phyloP scores from a whole-genome alignment of 2,888 invertebrate species.

The Caenorhabditis sp. region DNA sequence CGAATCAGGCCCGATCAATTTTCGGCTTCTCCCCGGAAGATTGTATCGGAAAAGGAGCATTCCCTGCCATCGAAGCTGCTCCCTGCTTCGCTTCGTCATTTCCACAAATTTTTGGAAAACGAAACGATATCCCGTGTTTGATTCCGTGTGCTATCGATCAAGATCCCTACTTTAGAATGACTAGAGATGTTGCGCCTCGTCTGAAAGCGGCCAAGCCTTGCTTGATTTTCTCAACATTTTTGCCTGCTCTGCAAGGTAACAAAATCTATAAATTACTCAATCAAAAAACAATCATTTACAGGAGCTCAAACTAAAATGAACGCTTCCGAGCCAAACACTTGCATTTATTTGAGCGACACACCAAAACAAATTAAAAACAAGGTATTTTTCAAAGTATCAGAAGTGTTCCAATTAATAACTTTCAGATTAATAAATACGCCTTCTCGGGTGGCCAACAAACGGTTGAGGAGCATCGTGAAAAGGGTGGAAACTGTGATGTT shows the following conservation, averaged over 20 bases:
- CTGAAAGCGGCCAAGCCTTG: constrained; percentile 88
- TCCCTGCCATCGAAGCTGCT: constrained; percentile 94
- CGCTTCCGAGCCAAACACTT: constrained; percentile 89
- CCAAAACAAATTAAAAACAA: constrained; percentile 94
- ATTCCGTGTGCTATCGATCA: constrained; percentile 99
- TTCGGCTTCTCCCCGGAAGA: constrained; percentile 97
- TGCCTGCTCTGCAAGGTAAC: constrained; percentile 83
- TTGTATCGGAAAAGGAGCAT: constrained; percentile 87
- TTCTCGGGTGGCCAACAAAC: constrained; percentile 95
- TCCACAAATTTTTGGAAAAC: constrained; percentile 72
- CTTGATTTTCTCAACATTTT: constrained; percentile 82
- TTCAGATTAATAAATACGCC: constrained; percentile 87
- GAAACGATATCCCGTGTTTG: constrained; percentile 81
- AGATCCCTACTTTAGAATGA: constrained; percentile 99
- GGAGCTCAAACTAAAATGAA: constrained; percentile 99
- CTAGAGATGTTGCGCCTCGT: constrained; percentile 93
- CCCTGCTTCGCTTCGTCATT: constrained; percentile 77
- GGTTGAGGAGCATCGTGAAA: constrained; percentile 84
- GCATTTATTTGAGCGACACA: constrained; percentile 93
- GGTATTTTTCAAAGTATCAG: too few relatives aligned
- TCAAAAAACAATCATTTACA: too few relatives aligned
- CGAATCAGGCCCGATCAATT: constrained; percentile 95
- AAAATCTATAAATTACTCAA: neutral
- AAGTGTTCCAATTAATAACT: too few relatives aligned
- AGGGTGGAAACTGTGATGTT: constrained; percentile 92